Evolutionary conservation across 2,797 vertebrate genomes (phyloP), one percentile per base, ranked within the genome.

Genomic region (Pempheris klunzingeri): DNA sequence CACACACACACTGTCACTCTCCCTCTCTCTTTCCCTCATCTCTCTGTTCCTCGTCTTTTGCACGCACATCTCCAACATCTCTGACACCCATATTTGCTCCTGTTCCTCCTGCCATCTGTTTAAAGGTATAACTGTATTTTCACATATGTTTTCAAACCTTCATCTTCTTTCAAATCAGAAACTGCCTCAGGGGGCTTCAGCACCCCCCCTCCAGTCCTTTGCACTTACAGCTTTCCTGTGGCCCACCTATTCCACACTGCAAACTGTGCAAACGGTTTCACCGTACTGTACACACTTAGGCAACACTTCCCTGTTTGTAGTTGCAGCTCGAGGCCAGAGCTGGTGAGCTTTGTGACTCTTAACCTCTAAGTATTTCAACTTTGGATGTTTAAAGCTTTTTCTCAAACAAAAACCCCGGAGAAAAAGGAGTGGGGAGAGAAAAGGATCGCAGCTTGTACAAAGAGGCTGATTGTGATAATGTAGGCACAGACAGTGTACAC

Each of bases 351-450:
- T 59, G 49, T 74, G 67, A 74, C 66, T 77, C 13, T 11, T 17
- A 39, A n/a, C 61, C 41, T 71, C 74, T 78, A 49, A 78, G 78
- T 64, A 52, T 75, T 82, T 78, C 64, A 75, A 66, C 60, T 61
- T 47, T 70, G 36, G 59, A 59, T 71, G 72, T 69, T 78, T 58
- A 79, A 84, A 74, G 47, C 41, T 58, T 82, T 47, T 70, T 60
- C 73, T 82, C 59, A 72, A 64, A 74, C 59, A 52, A 34, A 53
- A 55, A 38, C 38, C 58, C 30, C 41, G 2, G 30, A 39, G 59
- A 26, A 80, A 71, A 57, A 55, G 41, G 47, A 13, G n/a, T 32
- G 66, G 46, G 13, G 15, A 55, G 58, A 61, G 58, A 58, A 53
- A 60, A 20, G n/a, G 26, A 30, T 28, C 69, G 26, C 15, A 20